phyloP scores from a whole-genome alignment of 1,140 invertebrate species.

The Centruroides sculpturatus region DNA sequence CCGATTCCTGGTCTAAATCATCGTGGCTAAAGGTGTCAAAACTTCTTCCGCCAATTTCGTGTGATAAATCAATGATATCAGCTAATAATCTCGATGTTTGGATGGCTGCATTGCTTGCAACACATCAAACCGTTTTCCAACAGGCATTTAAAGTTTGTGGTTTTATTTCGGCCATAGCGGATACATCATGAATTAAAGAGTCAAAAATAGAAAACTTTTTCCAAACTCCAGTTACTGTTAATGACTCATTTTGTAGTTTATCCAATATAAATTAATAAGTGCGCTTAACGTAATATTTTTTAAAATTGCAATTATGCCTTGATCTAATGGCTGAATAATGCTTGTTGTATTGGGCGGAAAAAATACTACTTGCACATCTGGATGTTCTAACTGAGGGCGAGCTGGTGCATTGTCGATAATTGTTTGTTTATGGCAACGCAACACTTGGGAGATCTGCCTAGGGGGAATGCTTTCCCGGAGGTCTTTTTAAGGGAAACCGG shows the following conservation, averaged over 20 bases:
- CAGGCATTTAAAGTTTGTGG: slow-evolving; percentile 2
- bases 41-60: no score
- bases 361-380: no score
- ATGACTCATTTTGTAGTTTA: not conserved
- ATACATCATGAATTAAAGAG: slow-evolving; percentile 1
- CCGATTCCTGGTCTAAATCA: not conserved
- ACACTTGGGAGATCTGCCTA: no score
- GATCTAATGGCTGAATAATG: slow-evolving; percentile 17
- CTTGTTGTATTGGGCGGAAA: not conserved
- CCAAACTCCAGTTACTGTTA: slow-evolving; percentile 1
- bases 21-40: not conserved
- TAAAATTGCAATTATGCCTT: slow-evolving; percentile 16
- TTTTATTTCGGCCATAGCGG: not conserved
- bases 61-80: not conserved
- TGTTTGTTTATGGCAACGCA: no score
- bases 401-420: no score
- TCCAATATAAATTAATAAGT: slow-evolving; percentile 5
- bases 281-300: slow-evolving; percentile 11
- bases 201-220: slow-evolving; percentile 3
- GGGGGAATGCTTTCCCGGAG: no score
- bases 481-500: no score
- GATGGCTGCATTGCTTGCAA: not conserved
- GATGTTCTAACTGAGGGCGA: no score
- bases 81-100: not conserved
- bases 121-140: not conserved